Evolutionary conservation across 2,888 invertebrate genomes (phyloP).

Genomic region (Aelia acuminata): DNA sequence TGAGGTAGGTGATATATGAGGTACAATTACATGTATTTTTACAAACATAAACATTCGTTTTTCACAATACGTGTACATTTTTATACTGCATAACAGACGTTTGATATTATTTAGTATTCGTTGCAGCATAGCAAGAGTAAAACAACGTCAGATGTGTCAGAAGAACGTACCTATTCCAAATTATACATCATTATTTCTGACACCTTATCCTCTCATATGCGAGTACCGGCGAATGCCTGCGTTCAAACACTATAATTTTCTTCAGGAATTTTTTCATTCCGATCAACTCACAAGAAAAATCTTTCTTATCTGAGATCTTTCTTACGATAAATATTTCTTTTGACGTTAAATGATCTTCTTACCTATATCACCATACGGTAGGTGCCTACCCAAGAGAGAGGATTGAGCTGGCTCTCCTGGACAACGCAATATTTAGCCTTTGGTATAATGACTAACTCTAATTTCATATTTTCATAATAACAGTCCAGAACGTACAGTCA

Average conservation of each 20-base stretch:
- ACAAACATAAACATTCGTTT: neutral
- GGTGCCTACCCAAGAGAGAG: no score
- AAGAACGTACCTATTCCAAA: conserved; percentile 9
- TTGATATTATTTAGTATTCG: neutral
- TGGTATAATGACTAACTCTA: no score
- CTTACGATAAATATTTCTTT: neutral
- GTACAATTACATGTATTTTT: no score
- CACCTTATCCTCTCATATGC: conserved; percentile 12
- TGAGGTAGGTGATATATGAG: no score
- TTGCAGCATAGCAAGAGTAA: neutral
- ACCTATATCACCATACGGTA: neutral
- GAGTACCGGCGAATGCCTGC: neutral
- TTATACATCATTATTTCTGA: conserved; percentile 45
- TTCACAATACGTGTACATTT: neutral
- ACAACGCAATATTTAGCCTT: no score
- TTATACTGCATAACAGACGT: neutral
- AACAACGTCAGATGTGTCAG: neutral
- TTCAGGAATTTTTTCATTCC: neutral
- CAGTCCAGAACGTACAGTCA: no score
- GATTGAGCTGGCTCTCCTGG: no score
- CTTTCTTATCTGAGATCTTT: no score
- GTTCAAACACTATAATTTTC: conserved; percentile 22
- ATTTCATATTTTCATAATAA: no score
- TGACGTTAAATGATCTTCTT: neutral
- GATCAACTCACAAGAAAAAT: neutral